Evolutionary conservation across 2,888 invertebrate species (phyloP), one percentile per base, ranked within the genome.

Genomic region (Hemicrepidius hirtus): DNA sequence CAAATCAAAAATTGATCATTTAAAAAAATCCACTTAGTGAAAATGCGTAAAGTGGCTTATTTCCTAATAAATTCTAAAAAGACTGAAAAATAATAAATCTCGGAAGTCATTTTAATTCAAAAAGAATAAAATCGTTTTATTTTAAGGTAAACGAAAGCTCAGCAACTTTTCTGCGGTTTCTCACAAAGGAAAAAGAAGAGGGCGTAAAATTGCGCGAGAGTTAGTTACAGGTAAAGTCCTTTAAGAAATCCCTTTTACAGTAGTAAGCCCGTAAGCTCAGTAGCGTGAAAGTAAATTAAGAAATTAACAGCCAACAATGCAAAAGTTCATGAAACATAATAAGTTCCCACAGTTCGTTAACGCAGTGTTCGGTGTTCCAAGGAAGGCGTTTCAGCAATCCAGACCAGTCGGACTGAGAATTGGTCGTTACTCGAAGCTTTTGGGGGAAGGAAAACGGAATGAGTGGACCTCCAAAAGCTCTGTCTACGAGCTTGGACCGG

Each of bases 251-350:
- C 67, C 21, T 67, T n/a, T 67, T 67, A 41, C 55, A 67, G 55
- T 18, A 44, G 28, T 60, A 68, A 68, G 68, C 41, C 65, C 40
- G 46, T 64, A 65, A 65, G 65, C 62, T 71, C 49, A 28, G 53
- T n/a, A 49, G 37, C 50, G 65, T 59, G 46, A 50, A 65, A 71
- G 65, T 71, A 71, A 71, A 71, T 71, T 71, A 57, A 65, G 70
- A 65, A 71, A 71, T 71, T 65, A 71, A 59, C 65, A 55, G 20
- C 24, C 35, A 71, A 71, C 57, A 68, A 68, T 59, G 60, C 72
- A 53, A 68, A 72, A 72, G 68, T 71, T 71, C 62, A 63, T 57
- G 72, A 59, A 68, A 68, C 72, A 60, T 55, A 72, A 57, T 68
- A 72, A 72, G 63, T 68, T 72, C 55, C 35, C 63, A 63, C 62